These are phyloP conservation scores for Willowsia nigromaculata DNA, from an alignment of 2,888 invertebrate species.

Conservation along the genomic window DNA sequence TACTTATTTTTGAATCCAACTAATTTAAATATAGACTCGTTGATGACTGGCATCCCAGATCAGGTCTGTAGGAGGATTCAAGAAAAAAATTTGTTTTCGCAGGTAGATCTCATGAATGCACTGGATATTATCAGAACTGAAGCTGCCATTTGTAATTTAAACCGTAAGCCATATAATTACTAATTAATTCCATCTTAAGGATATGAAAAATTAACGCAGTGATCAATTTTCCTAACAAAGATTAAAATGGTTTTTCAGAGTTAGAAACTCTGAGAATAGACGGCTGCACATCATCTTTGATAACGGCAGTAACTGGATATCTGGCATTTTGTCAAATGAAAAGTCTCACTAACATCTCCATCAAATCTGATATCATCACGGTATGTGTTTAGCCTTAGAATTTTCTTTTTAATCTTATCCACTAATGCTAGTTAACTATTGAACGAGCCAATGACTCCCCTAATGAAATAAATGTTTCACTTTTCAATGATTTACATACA, in stretches of 20 bases:
- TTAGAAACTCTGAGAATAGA: slow-evolving; percentile 66
- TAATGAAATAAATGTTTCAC: too few species aligned
- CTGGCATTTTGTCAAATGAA: slow-evolving; percentile 71
- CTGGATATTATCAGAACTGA: slow-evolving; percentile 73
- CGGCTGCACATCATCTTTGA: slow-evolving; percentile 64
- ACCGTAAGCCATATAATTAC: too few species aligned
- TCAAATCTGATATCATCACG: slow-evolving; percentile 71
- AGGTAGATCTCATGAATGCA: slow-evolving; percentile 69
- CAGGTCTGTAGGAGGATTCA: slow-evolving; percentile 74
- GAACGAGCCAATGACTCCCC: too few species aligned
- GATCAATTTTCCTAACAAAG: too few species aligned
- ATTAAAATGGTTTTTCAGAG: slow-evolving; percentile 51
- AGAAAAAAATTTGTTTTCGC: slow-evolving; percentile 70
- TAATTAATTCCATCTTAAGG: too few species aligned
- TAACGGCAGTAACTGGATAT: slow-evolving; percentile 72
- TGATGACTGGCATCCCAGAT: slow-evolving; percentile 73
- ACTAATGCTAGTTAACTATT: too few species aligned
- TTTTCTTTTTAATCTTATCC: too few species aligned
- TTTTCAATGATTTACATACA: slow-evolving; percentile 6
- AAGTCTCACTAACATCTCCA: slow-evolving; percentile 56
- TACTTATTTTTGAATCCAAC: slow-evolving; percentile 61
- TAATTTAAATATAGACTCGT: slow-evolving; percentile 70
- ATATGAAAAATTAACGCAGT: too few species aligned
- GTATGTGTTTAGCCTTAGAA: slow-evolving; percentile 8
- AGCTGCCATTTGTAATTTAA: slow-evolving; percentile 64